phyloP scores from a whole-genome alignment of 2,113 vertebrate genomes.

The Alethe diademata region DNA sequence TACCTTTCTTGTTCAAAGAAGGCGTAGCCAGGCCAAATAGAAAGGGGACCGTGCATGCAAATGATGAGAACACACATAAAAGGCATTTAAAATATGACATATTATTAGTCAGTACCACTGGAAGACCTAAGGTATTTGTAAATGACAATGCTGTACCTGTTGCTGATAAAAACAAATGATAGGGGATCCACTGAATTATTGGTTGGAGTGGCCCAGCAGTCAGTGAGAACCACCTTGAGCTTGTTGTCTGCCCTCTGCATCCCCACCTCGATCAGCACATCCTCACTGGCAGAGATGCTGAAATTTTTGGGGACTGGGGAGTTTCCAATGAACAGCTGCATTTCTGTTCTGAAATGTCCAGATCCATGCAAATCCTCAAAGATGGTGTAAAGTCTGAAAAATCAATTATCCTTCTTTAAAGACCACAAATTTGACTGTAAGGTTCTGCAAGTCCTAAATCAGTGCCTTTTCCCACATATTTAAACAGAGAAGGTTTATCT shows the following conservation, averaged over 20 bases:
- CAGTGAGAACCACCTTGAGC: slow-evolving; percentile 82
- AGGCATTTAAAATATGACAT: neutral
- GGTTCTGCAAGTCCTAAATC: neutral
- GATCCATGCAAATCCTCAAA: slow-evolving; percentile 75
- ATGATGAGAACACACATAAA: neutral
- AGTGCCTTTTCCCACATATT: neutral
- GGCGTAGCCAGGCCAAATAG: neutral
- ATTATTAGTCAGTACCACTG: neutral
- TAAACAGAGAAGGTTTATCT: neutral
- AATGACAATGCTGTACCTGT: slow-evolving; percentile 72
- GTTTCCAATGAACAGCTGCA: slow-evolving; percentile 81
- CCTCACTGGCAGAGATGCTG: slow-evolving; percentile 77
- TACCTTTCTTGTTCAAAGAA: neutral
- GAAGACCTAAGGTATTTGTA: neutral
- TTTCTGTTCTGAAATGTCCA: slow-evolving; percentile 79
- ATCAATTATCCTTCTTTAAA: neutral
- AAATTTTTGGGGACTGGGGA: slow-evolving; percentile 79
- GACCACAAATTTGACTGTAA: neutral
- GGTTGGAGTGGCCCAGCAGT: slow-evolving; percentile 88
- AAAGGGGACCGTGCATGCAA: neutral
- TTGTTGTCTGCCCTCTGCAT: slow-evolving; percentile 75
- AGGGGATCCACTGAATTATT: slow-evolving; percentile 57
- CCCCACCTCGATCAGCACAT: slow-evolving; percentile 82
- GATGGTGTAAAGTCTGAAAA: slow-evolving; percentile 76
- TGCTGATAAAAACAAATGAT: slow-evolving; percentile 78